These are phyloP conservation scores for Isoperla grammatica DNA, from an alignment of 2,888 invertebrate genomes.

Conservation along the genomic window DNA sequence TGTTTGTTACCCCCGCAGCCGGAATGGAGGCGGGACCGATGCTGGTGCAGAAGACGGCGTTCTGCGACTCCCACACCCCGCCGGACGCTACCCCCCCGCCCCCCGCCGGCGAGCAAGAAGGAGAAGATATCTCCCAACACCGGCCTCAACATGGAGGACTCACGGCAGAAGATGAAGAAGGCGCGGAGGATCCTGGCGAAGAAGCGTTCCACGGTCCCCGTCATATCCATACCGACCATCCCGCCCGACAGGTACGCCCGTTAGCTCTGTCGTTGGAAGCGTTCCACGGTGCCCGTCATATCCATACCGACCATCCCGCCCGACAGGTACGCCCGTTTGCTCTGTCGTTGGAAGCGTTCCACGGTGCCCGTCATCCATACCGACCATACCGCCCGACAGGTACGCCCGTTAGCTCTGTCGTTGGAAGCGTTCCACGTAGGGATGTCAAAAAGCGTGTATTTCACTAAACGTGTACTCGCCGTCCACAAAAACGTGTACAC, in stretches of 20 bases:
- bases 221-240: constrained; percentile 90
- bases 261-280: not conserved
- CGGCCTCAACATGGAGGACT: constrained; percentile 49
- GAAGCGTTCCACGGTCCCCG: constrained; percentile 83
- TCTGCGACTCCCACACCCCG: constrained; percentile 91
- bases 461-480: no score
- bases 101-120: constrained; percentile 19
- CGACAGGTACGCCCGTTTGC: no score
- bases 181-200: constrained; percentile 82
- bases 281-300: no score
- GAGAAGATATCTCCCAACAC: constrained; percentile 4
- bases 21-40: constrained; percentile 52
- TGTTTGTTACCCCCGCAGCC: constrained; percentile 14
- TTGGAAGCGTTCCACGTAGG: no score
- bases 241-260: constrained; percentile 57
- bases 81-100: constrained; percentile 50
- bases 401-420: no score
- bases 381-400: no score
- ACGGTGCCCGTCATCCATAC: no score
- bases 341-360: no score
- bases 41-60: constrained; percentile 91
- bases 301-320: no score
- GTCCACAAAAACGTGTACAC: no score
- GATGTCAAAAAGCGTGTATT: no score
- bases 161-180: constrained; percentile 78